phyloP scores from a whole-genome alignment of 2,797 vertebrate species.

The Cottoperca gobio region DNA sequence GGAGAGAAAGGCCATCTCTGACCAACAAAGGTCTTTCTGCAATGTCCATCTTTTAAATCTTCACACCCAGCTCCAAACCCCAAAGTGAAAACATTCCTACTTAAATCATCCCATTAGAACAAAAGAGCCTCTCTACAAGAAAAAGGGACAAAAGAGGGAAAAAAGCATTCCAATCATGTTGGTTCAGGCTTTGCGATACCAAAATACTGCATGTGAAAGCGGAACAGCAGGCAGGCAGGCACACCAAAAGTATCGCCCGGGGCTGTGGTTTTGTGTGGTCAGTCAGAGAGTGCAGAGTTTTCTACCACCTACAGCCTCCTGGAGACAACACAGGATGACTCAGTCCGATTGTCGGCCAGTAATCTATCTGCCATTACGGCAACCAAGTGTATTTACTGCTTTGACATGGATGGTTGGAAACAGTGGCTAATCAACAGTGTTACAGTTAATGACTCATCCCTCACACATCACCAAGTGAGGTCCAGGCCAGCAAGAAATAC shows the following conservation, averaged over 20 bases:
- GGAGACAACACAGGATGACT: conserved; percentile 38
- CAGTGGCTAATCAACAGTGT: neutral
- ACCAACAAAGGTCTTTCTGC: conserved; percentile 33
- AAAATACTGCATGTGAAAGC: conserved; percentile 71
- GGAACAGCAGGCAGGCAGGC: conserved; percentile 58
- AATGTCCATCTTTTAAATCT: conserved; percentile 60
- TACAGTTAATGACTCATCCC: too few relatives aligned
- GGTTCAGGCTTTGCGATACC: conserved; percentile 73
- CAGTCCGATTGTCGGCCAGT: neutral
- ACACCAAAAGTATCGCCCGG: conserved; percentile 34
- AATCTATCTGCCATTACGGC: conserved; percentile 1
- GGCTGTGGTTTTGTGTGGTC: conserved; percentile 65
- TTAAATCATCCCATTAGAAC: conserved; percentile 80
- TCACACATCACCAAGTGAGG: neutral
- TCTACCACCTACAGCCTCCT: conserved; percentile 58
- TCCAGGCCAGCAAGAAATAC: neutral
- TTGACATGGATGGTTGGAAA: neutral
- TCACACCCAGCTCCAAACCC: conserved; percentile 53
- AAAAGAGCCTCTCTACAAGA: conserved; percentile 74
- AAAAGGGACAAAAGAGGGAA: conserved; percentile 52
- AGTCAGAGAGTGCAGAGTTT: conserved; percentile 37
- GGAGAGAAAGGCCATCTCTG: neutral
- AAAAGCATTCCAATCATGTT: conserved; percentile 78
- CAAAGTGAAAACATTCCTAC: conserved; percentile 81
- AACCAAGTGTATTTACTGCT: neutral